phyloP scores from a whole-genome alignment of 2,888 invertebrate genomes.

The Lasioglossum lativentre region DNA sequence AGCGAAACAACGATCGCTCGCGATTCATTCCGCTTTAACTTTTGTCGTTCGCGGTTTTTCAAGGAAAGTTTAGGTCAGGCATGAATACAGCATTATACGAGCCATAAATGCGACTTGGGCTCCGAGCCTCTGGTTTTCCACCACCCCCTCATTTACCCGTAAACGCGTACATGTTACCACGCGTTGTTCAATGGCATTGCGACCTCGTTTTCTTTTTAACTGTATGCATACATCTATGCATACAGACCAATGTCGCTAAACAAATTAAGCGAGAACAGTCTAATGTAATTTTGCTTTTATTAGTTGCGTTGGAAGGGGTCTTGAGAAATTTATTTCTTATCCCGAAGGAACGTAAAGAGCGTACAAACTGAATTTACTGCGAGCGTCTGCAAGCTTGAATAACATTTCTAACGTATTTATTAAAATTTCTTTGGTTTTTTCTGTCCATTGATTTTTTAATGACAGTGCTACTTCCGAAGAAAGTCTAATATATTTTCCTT shows the following conservation, averaged over 20 bases:
- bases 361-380: neutral
- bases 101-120: neutral
- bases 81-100: neutral
- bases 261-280: neutral
- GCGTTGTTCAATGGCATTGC: neutral
- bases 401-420: too few species aligned
- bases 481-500: too few species aligned
- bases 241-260: neutral
- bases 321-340: neutral
- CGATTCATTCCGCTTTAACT: conserved; percentile 22
- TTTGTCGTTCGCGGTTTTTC: neutral
- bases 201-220: neutral
- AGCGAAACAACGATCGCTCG: conserved; percentile 32
- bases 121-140: neutral
- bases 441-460: too few species aligned
- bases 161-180: neutral
- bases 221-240: neutral
- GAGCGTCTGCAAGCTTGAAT: too few species aligned
- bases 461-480: too few species aligned
- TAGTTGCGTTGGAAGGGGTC: neutral
- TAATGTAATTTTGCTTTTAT: neutral
- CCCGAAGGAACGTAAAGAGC: neutral
- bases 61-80: neutral
- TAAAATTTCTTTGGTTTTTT: too few species aligned
- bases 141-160: neutral